Evolutionary conservation across 1,140 invertebrate genomes (phyloP).

Genomic region (Vanessa atalanta): DNA sequence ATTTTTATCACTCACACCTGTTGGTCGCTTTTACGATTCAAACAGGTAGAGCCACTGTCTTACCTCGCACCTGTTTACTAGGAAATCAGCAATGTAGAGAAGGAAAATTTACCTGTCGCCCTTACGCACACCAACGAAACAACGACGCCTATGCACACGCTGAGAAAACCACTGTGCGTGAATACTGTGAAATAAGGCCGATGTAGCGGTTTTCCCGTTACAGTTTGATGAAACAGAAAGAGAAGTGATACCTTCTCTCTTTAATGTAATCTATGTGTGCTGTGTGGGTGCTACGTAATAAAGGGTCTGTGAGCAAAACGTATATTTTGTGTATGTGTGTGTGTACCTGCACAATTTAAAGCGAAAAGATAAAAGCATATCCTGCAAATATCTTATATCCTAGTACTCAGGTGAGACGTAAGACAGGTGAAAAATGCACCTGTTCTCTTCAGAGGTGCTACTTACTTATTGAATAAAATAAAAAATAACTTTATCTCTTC

Average conservation of each 20-base stretch:
- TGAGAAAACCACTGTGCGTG: neutral
- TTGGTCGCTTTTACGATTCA: constrained; percentile 3
- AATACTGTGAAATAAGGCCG: constrained; percentile 8
- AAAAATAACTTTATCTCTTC: too few species aligned
- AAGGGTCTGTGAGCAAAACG: neutral
- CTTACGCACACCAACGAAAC: constrained; percentile 13
- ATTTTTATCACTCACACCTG: neutral
- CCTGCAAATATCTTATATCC: constrained; percentile 53
- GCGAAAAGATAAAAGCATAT: constrained; percentile 50
- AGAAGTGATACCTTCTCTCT: constrained; percentile 11
- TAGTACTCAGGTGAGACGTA: constrained; percentile 68
- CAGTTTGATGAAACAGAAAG: constrained; percentile 18
- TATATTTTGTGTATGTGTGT: neutral
- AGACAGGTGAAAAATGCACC: constrained; percentile 67
- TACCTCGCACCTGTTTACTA: constrained; percentile 59
- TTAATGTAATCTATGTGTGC: neutral
- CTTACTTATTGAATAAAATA: too few species aligned
- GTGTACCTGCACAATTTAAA: constrained; percentile 39
- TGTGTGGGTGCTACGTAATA: neutral
- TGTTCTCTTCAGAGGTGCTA: constrained; percentile 35
- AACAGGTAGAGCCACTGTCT: constrained; percentile 54
- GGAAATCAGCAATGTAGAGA: constrained; percentile 48
- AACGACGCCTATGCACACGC: neutral
- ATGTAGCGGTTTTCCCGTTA: neutral
- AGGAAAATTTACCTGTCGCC: constrained; percentile 53